Evolutionary conservation across 2,888 invertebrate genomes (phyloP).

Genomic region (Melikaiella ostensackeni): DNA sequence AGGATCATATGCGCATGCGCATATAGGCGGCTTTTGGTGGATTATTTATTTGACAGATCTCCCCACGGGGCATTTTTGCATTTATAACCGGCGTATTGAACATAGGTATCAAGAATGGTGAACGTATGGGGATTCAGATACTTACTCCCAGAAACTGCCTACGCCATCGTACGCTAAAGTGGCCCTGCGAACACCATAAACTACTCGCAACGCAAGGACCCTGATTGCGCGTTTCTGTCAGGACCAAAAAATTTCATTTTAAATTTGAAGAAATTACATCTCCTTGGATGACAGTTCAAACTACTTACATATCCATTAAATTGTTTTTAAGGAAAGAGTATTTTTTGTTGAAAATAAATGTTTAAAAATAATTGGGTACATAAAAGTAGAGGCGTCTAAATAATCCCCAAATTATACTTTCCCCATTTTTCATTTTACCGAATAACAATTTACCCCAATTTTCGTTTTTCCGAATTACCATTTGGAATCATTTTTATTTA

Average conservation of each 20-base stretch:
- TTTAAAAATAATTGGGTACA: too few species aligned
- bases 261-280: not conserved
- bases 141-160: slow-evolving; percentile 5
- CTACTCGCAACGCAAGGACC: slow-evolving; percentile 29
- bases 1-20: slow-evolving; percentile 44
- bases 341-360: not conserved
- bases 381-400: too few species aligned
- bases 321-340: not conserved
- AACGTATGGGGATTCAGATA: slow-evolving; percentile 12
- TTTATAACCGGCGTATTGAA: slow-evolving; percentile 48
- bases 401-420: too few species aligned
- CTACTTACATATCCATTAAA: not conserved
- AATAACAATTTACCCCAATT: too few species aligned
- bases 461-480: too few species aligned
- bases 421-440: too few species aligned
- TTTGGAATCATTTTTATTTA: too few species aligned
- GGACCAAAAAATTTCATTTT: not conserved
- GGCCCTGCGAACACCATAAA: slow-evolving; percentile 46
- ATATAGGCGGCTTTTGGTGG: slow-evolving; percentile 55
- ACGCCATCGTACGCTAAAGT: slow-evolving; percentile 36
- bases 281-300: not conserved
- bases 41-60: slow-evolving; percentile 65
- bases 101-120: slow-evolving; percentile 15
- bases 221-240: slow-evolving; percentile 17
- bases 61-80: slow-evolving; percentile 57